Evolutionary conservation across 2,797 vertebrate genomes (phyloP).

Genomic region (Ceryle rudis): DNA sequence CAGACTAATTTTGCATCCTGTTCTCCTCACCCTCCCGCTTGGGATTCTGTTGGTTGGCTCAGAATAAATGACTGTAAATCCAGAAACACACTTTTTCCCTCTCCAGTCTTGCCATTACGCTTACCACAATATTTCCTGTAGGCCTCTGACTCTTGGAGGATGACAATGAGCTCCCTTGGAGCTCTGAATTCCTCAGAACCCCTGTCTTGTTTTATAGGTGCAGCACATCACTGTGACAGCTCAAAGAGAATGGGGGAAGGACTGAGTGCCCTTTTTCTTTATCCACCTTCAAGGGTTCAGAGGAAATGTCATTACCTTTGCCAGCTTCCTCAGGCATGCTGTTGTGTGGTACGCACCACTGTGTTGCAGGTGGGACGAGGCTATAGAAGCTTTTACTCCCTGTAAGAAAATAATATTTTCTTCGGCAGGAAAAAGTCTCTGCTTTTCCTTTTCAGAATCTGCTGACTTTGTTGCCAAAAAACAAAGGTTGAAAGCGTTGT

Average conservation of each 20-base stretch:
- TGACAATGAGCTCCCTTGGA: background rate
- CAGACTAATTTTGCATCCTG: conserved; percentile 35
- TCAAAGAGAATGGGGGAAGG: background rate
- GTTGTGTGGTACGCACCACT: background rate
- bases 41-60: conserved; percentile 6
- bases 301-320: background rate
- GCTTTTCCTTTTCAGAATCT: background rate
- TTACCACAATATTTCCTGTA: background rate
- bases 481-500: background rate
- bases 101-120: background rate
- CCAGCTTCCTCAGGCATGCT: background rate
- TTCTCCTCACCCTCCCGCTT: conserved; percentile 34
- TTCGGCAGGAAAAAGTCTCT: background rate
- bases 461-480: background rate
- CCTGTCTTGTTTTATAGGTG: background rate
- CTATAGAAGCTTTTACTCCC: background rate
- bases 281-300: background rate
- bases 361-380: background rate
- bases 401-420: background rate
- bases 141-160: background rate
- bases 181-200: background rate
- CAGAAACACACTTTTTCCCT: background rate
- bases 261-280: conserved; percentile 14
- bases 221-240: background rate
- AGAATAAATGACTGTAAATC: conserved; percentile 27